These are phyloP conservation scores for Elegia similella DNA, from an alignment of 2,888 invertebrate species.

Conservation along the genomic window DNA sequence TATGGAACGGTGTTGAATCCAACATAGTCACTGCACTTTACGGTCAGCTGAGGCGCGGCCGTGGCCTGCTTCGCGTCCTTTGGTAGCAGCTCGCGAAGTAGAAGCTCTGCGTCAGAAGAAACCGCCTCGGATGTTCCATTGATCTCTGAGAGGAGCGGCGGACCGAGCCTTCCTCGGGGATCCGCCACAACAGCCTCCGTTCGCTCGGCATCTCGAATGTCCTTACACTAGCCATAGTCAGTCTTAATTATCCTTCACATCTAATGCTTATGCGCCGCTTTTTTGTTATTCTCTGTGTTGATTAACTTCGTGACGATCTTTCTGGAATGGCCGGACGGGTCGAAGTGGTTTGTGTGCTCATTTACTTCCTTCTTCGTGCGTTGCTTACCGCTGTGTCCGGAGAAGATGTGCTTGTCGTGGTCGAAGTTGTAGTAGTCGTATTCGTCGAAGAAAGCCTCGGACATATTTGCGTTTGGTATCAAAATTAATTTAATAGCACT, in stretches of 20 bases:
- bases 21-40: slow-evolving; percentile 39
- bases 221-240: slow-evolving; percentile 71
- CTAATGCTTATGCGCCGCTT: slow-evolving; percentile 67
- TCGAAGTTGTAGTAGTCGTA: slow-evolving; percentile 98
- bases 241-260: slow-evolving; percentile 30
- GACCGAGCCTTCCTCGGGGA: slow-evolving; percentile 63
- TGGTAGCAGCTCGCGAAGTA: slow-evolving; percentile 55
- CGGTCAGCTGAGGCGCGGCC: slow-evolving; percentile 41
- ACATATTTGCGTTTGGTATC: slow-evolving; percentile 83
- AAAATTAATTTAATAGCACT: slow-evolving; percentile 36
- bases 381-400: slow-evolving; percentile 94
- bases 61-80: slow-evolving; percentile 42
- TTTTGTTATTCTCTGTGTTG: slow-evolving; percentile 92
- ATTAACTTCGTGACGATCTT: slow-evolving; percentile 93
- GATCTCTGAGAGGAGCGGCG: slow-evolving; percentile 65
- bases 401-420: slow-evolving; percentile 93
- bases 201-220: slow-evolving; percentile 66
- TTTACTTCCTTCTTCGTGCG: slow-evolving; percentile 93
- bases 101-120: slow-evolving; percentile 62
- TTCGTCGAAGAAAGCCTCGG: slow-evolving; percentile 92
- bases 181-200: slow-evolving; percentile 70
- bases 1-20: slow-evolving; percentile 68
- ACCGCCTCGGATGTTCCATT: slow-evolving; percentile 70
- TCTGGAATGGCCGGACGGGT: slow-evolving; percentile 95
- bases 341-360: slow-evolving; percentile 94